Conservation (phyloP, 2,113 vertebrate genomes). For the Dipodomys stephensi region DNA sequence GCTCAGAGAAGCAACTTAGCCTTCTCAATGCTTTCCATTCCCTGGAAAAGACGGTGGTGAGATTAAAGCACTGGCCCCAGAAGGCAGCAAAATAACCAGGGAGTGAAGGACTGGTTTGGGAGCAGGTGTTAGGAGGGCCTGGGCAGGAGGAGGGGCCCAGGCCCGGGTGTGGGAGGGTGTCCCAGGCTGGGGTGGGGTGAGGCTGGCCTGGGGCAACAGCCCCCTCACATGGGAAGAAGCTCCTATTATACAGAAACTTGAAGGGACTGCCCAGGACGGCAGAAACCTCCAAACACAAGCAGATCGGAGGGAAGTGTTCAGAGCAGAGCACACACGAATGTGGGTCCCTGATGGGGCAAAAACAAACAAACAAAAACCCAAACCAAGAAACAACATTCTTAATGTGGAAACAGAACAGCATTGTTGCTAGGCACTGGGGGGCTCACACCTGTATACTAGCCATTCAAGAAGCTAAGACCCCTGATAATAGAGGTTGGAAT, state of each 20-base stretch:
- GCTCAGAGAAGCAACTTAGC: slow-evolving; percentile 73
- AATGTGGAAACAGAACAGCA: neutral
- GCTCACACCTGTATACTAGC: too few relatives aligned
- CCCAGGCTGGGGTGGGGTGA: too few relatives aligned
- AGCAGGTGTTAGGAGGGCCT: neutral
- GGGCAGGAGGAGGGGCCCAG: too few relatives aligned
- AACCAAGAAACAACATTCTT: neutral
- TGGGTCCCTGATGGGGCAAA: neutral
- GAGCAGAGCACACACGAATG: neutral
- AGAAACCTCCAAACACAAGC: neutral
- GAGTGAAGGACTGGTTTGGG: slow-evolving; percentile 67
- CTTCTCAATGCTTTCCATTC: slow-evolving; percentile 77
- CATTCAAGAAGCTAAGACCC: too few relatives aligned
- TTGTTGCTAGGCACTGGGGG: neutral
- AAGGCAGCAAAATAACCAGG: slow-evolving; percentile 79
- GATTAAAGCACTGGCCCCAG: slow-evolving; percentile 77
- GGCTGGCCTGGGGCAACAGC: too few relatives aligned
- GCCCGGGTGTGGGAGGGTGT: too few relatives aligned
- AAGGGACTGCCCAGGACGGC: too few relatives aligned
- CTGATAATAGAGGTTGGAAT: too few relatives aligned
- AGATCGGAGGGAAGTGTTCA: slow-evolving; percentile 1
- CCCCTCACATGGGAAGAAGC: too few relatives aligned
- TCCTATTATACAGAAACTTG: too few relatives aligned
- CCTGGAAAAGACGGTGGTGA: slow-evolving; percentile 76
- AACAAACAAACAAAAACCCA: neutral